Percentiles rank a stretch among this genome's conserved stretches.
Conservation (phyloP, 2,797 vertebrate species). For the Tadarida brasiliensis region DNA sequence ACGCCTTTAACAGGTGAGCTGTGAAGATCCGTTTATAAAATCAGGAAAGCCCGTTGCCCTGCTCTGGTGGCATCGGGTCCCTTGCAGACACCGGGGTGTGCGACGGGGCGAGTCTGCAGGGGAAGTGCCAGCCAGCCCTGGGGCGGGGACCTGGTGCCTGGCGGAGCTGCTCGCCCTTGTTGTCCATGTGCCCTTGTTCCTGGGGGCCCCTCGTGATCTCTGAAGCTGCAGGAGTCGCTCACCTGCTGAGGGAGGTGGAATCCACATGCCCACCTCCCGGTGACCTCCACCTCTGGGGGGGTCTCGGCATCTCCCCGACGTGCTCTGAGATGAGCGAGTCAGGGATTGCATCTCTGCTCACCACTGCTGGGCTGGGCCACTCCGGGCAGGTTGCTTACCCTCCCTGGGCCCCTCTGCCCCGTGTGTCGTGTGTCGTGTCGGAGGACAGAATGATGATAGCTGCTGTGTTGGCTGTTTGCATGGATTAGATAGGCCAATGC, state of each 20-base stretch:
- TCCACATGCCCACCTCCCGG: too few species aligned
- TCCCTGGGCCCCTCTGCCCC: background rate
- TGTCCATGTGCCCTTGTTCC: too few species aligned
- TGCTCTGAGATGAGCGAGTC: background rate
- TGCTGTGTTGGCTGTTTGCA: rapidly evolving
- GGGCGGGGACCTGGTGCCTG: too few species aligned
- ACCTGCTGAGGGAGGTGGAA: too few species aligned
- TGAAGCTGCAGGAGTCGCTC: too few species aligned
- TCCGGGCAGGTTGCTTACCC: background rate
- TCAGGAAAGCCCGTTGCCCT: background rate
- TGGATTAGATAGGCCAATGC: too few species aligned
- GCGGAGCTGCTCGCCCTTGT: too few species aligned
- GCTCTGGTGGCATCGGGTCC: background rate
- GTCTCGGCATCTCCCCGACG: rapidly evolving
- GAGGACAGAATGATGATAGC: background rate
- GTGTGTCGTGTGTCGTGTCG: too few species aligned
- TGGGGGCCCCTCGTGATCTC: too few species aligned
- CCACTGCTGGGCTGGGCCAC: background rate
- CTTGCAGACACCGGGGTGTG: background rate
- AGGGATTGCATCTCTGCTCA: background rate
- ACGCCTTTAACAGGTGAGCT: too few species aligned
- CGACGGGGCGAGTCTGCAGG: rapidly evolving
- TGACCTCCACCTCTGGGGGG: too few species aligned
- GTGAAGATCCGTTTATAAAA: background rate
- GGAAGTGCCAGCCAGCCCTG: too few species aligned